These are phyloP conservation scores for Parazoanthus darwini DNA, from an alignment of 92 coral and sea anemone genomes.

Conservation along the genomic window DNA sequence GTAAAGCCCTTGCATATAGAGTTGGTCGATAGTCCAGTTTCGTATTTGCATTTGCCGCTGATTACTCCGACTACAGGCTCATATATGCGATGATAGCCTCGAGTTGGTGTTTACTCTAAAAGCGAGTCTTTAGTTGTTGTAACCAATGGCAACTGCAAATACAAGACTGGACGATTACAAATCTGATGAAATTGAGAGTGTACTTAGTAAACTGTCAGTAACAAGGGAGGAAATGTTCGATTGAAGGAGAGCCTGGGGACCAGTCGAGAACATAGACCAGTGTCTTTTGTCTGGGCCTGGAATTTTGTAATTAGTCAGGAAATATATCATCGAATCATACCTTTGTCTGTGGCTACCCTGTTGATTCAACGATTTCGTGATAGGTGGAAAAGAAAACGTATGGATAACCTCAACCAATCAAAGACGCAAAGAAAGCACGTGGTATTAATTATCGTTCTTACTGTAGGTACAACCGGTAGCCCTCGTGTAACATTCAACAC, in stretches of 20 bases:
- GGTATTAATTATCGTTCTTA: not conserved
- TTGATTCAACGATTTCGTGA: not conserved
- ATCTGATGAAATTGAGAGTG: not conserved
- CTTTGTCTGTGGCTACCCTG: not conserved
- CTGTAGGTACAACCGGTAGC: conserved; percentile 16
- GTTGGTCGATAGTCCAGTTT: too few species aligned
- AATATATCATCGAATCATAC: too few species aligned
- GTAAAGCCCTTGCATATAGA: too few species aligned
- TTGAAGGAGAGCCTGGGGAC: not conserved
- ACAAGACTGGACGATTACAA: not conserved
- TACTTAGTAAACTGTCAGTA: not conserved
- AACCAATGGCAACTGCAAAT: too few species aligned
- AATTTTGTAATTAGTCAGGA: not conserved
- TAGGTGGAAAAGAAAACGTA: too few species aligned
- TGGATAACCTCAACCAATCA: not conserved
- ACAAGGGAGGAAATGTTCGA: not conserved
- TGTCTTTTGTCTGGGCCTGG: not conserved
- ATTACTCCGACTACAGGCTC: too few species aligned
- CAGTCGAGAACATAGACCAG: too few species aligned
- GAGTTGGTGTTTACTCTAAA: too few species aligned
- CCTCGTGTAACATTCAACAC: conserved; percentile 82
- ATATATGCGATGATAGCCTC: too few species aligned
- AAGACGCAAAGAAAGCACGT: not conserved
- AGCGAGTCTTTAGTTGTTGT: too few species aligned
- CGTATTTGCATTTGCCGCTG: too few species aligned